Conservation (phyloP, 1,140 invertebrate species). For the Aricia agestis region DNA sequence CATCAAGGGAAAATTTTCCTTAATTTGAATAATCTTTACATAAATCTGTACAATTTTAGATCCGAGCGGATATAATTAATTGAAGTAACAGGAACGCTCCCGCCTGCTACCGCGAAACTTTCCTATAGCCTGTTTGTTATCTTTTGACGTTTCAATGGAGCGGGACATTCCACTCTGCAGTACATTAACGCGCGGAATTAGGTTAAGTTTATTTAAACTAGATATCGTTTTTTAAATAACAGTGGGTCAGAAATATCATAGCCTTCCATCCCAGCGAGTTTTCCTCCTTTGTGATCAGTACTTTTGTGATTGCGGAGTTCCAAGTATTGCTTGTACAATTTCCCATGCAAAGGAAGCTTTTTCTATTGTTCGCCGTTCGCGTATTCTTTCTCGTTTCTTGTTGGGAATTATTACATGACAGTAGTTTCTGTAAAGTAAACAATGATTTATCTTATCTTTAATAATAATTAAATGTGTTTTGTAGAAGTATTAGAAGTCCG, state of each 20-base stretch:
- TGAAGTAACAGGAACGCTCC: slow-evolving; percentile 30
- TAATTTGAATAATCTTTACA: slow-evolving; percentile 6
- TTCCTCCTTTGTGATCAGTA: neutral
- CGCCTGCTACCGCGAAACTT: slow-evolving; percentile 28
- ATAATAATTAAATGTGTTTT: too few species aligned
- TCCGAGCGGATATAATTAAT: slow-evolving; percentile 24
- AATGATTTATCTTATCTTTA: too few species aligned
- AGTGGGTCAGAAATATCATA: neutral
- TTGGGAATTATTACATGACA: neutral
- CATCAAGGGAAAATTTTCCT: neutral
- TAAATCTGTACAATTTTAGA: neutral
- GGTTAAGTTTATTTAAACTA: slow-evolving; percentile 16
- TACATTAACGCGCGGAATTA: slow-evolving; percentile 7
- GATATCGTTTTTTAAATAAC: slow-evolving; percentile 12
- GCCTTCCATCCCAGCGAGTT: slow-evolving; percentile 2
- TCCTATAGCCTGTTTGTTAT: slow-evolving; percentile 39
- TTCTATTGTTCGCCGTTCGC: neutral
- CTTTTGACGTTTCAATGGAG: slow-evolving; percentile 26
- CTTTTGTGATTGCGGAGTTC: neutral
- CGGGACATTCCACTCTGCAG: slow-evolving; percentile 22
- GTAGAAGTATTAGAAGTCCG: too few species aligned
- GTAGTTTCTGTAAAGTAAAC: too few species aligned
- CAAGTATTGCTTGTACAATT: neutral
- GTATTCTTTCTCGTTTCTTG: neutral
- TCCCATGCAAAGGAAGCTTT: slow-evolving; percentile 2